Evolutionary conservation across 2,888 invertebrate genomes (phyloP).

Genomic region (Mylabris sibirica): DNA sequence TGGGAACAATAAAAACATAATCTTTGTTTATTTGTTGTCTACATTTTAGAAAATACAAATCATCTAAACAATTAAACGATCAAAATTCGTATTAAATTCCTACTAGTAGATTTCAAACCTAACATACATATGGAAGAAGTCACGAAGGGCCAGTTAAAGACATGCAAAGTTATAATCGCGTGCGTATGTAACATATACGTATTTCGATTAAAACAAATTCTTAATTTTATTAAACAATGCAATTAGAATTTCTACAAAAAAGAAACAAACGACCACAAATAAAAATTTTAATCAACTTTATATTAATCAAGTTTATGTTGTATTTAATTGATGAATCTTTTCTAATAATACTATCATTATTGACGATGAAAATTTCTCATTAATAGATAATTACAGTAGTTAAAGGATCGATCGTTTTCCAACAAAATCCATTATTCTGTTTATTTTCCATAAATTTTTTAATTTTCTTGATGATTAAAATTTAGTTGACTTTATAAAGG

Average conservation of each 20-base stretch:
- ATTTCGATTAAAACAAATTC: background rate
- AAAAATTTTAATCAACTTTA: background rate
- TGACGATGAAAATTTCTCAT: background rate
- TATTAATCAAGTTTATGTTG: background rate
- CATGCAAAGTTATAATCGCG: conserved; percentile 51
- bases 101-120: conserved; percentile 50
- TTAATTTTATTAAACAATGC: conserved; percentile 8
- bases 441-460: background rate
- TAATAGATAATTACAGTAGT: background rate
- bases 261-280: background rate
- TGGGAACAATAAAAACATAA: too few species aligned
- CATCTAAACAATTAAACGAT: conserved; percentile 57
- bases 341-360: background rate
- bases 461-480: conserved; percentile 8
- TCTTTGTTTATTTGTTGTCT: background rate
- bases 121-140: conserved; percentile 47
- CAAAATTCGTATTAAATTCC: conserved; percentile 51
- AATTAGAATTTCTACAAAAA: background rate
- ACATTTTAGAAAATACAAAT: conserved; percentile 39
- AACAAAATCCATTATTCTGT: background rate
- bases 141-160: conserved; percentile 44
- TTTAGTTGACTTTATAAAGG: background rate
- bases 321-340: background rate
- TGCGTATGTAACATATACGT: conserved; percentile 56
- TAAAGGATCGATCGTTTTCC: background rate